Percentiles rank a stretch among this genome's conserved stretches.
phyloP scores from a whole-genome alignment of 1,140 invertebrate species.

The Pseudachorutes palmiensis region DNA sequence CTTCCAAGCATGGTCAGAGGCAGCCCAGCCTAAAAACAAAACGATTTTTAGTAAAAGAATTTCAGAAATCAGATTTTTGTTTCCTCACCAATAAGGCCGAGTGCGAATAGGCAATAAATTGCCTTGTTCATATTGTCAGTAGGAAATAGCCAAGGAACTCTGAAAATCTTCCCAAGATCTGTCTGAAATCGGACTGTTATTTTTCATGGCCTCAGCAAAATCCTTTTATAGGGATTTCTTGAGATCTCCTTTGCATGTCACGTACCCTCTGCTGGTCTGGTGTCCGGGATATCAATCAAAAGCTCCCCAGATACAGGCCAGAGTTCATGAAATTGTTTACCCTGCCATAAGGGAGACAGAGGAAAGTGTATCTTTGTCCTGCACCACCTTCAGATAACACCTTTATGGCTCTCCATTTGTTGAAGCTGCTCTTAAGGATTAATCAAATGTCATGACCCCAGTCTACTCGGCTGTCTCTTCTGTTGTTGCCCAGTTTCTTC shows the following conservation, averaged over 20 bases:
- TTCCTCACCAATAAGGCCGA: slow-evolving; percentile 35
- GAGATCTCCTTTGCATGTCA: too few relatives aligned
- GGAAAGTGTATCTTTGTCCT: neutral
- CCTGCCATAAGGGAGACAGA: neutral
- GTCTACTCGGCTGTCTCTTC: too few relatives aligned
- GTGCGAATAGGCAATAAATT: slow-evolving; percentile 20
- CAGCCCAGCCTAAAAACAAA: slow-evolving; percentile 32
- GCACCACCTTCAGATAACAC: neutral
- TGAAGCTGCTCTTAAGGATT: too few relatives aligned
- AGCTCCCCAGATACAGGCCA: neutral
- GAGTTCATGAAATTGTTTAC: neutral
- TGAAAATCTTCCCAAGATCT: neutral
- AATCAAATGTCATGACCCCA: too few relatives aligned
- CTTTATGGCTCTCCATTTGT: too few relatives aligned
- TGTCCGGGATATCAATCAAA: neutral
- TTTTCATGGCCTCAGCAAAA: neutral
- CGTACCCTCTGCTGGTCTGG: neutral
- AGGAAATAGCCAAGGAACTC: neutral
- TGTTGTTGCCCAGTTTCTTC: too few relatives aligned
- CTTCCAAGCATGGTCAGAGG: slow-evolving; percentile 29
- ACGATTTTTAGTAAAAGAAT: too few relatives aligned
- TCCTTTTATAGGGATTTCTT: neutral
- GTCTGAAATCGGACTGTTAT: neutral
- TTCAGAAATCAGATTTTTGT: too few relatives aligned
- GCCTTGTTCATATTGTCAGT: slow-evolving; percentile 26